phyloP scores from a whole-genome alignment of 1,140 invertebrate species.

The Lethrus apterus region DNA sequence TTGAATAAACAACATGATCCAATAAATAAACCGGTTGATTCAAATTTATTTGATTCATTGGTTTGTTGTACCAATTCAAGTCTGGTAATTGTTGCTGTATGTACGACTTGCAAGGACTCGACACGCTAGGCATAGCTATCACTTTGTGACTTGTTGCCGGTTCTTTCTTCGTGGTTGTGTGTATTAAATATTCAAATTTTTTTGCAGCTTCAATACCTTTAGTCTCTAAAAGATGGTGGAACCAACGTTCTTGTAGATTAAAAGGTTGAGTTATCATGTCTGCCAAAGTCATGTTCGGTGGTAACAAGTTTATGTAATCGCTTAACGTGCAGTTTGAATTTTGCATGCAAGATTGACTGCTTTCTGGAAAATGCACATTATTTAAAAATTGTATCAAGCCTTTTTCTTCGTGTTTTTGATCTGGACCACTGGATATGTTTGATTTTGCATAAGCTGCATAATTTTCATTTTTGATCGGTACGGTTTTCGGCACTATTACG shows the following conservation, averaged over 20 bases:
- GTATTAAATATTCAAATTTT: slow-evolving; percentile 39
- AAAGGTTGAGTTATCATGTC: slow-evolving; percentile 38
- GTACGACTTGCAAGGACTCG: slow-evolving; percentile 23
- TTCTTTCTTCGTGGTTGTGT: slow-evolving; percentile 30
- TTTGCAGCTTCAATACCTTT: slow-evolving; percentile 37
- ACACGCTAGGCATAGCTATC: slow-evolving; percentile 12
- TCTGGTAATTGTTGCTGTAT: slow-evolving; percentile 28
- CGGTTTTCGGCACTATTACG: no score
- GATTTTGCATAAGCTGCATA: no score
- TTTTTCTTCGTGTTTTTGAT: slow-evolving; percentile 10
- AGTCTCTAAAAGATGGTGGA: slow-evolving; percentile 41
- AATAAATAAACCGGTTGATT: slow-evolving; percentile 33
- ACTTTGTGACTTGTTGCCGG: slow-evolving; percentile 10
- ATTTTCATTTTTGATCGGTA: slow-evolving; percentile 18
- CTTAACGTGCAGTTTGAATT: slow-evolving; percentile 22
- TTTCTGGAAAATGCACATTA: slow-evolving; percentile 46
- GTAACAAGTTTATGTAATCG: slow-evolving; percentile 37
- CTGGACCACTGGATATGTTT: neutral
- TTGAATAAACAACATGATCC: slow-evolving; percentile 14
- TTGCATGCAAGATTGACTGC: slow-evolving; percentile 23
- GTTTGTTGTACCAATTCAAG: slow-evolving; percentile 32
- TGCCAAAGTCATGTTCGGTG: slow-evolving; percentile 36
- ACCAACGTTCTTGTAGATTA: slow-evolving; percentile 36
- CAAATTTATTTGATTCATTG: slow-evolving; percentile 34
- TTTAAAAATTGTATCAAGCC: slow-evolving; percentile 46